phyloP scores from a whole-genome alignment of 2,113 vertebrate genomes.

The Daboia siamensis region DNA sequence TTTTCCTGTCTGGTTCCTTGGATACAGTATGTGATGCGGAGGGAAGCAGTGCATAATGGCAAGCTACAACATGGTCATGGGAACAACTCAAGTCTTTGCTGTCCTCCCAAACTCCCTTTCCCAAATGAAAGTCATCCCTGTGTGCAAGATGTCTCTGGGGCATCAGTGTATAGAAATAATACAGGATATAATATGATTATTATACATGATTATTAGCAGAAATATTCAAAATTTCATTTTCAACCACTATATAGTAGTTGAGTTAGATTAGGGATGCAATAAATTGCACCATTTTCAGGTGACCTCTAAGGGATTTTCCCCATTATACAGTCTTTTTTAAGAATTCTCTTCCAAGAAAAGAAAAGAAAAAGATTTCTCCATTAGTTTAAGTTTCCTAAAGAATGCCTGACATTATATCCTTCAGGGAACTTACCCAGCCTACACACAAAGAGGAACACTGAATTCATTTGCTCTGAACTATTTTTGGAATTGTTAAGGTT shows the following conservation, averaged over 20 bases:
- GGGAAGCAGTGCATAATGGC: neutral
- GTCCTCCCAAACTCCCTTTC: neutral
- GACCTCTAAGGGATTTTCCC: neutral
- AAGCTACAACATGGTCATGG: neutral
- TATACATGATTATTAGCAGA: neutral
- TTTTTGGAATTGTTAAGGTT: conserved; percentile 27
- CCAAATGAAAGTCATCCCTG: neutral
- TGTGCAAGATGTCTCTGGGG: neutral
- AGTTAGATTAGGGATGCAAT: neutral
- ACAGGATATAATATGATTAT: neutral
- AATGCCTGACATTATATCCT: neutral
- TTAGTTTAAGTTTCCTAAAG: conserved; percentile 2
- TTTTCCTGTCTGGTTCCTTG: neutral
- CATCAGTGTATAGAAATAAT: neutral
- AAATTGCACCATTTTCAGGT: neutral
- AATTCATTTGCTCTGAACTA: conserved; percentile 31
- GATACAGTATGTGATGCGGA: neutral
- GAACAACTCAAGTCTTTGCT: neutral
- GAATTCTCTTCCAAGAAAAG: neutral
- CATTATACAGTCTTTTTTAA: neutral
- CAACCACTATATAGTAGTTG: neutral
- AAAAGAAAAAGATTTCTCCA: neutral
- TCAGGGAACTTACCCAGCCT: neutral
- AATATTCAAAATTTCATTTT: neutral
- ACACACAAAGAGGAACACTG: neutral